These are phyloP conservation scores for Oncorhynchus gorbuscha DNA, from an alignment of 2,113 vertebrate species.

Conservation along the genomic window DNA sequence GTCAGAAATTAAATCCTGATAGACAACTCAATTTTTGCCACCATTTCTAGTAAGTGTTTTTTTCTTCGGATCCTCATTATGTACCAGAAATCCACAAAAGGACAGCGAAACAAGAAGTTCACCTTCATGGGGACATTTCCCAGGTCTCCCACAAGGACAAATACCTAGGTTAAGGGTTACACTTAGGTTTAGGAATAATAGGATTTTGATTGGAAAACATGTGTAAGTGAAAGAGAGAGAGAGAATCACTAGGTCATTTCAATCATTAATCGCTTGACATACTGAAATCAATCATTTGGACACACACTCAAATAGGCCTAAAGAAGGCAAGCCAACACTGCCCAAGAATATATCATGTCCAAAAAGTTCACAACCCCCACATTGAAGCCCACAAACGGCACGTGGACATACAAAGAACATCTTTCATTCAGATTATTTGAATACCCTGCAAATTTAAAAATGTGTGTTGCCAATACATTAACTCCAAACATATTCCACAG, in stretches of 20 bases:
- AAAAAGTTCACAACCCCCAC: too few relatives aligned
- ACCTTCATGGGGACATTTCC: too few relatives aligned
- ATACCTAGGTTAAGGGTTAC: too few relatives aligned
- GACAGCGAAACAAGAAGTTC: too few relatives aligned
- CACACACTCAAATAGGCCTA: background rate
- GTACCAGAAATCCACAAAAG: too few relatives aligned
- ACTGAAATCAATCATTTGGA: background rate
- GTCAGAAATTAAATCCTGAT: too few relatives aligned
- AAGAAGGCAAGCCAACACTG: too few relatives aligned
- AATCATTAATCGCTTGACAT: too few relatives aligned
- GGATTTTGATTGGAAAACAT: background rate
- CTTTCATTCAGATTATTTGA: background rate
- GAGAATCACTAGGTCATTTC: background rate
- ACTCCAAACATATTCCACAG: slow-evolving; percentile 21
- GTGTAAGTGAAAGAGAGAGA: background rate
- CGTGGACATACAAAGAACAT: background rate
- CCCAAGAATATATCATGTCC: background rate
- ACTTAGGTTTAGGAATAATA: too few relatives aligned
- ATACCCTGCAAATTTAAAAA: background rate
- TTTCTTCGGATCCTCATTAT: background rate
- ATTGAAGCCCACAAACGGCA: too few relatives aligned
- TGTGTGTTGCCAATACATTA: background rate
- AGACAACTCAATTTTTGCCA: too few relatives aligned
- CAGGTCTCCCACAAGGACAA: too few relatives aligned
- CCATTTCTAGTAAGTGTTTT: background rate